Evolutionary conservation across 1,140 invertebrate species (phyloP).

Genomic region (Drosophila bocki): DNA sequence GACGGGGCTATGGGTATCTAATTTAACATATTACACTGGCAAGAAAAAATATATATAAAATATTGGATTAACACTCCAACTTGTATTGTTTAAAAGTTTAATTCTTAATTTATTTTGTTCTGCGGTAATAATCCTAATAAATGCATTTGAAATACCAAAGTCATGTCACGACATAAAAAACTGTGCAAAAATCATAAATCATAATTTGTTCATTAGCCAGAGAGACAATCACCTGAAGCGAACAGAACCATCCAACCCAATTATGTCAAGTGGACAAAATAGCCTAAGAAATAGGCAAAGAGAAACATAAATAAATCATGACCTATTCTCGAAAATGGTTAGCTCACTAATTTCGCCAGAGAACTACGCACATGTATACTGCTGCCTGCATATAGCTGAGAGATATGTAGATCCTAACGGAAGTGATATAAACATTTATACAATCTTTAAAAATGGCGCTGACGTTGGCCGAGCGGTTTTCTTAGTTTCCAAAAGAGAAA

Average conservation of each 20-base stretch:
- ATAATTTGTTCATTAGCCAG: slow-evolving; percentile 56
- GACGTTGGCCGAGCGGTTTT: slow-evolving; percentile 59
- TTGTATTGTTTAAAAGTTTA: neutral
- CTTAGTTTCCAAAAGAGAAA: slow-evolving; percentile 47
- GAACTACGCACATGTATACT: slow-evolving; percentile 17
- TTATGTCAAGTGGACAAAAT: slow-evolving; percentile 63
- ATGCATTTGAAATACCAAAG: neutral
- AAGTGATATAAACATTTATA: slow-evolving; percentile 73
- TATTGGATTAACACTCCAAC: neutral
- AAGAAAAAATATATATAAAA: neutral
- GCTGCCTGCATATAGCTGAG: slow-evolving; percentile 21
- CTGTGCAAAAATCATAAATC: slow-evolving; percentile 30
- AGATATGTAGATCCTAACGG: slow-evolving; percentile 60
- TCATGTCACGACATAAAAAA: slow-evolving; percentile 6
- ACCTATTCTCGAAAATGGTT: slow-evolving; percentile 62
- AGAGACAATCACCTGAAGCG: slow-evolving; percentile 64
- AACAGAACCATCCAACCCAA: slow-evolving; percentile 54
- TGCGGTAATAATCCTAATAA: no score
- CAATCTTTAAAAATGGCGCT: slow-evolving; percentile 77
- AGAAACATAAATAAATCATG: slow-evolving; percentile 73
- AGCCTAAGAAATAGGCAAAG: slow-evolving; percentile 38
- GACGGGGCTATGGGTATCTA: slow-evolving; percentile 47
- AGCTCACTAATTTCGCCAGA: slow-evolving; percentile 48
- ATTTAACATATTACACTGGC: slow-evolving; percentile 75
- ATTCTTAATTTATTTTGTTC: no score